A percentile compares a stretch with the other conserved stretches of the same genome.
These are phyloP conservation scores for Parthenolecanium corni DNA, from an alignment of 2,888 invertebrate genomes.

Conservation along the genomic window DNA sequence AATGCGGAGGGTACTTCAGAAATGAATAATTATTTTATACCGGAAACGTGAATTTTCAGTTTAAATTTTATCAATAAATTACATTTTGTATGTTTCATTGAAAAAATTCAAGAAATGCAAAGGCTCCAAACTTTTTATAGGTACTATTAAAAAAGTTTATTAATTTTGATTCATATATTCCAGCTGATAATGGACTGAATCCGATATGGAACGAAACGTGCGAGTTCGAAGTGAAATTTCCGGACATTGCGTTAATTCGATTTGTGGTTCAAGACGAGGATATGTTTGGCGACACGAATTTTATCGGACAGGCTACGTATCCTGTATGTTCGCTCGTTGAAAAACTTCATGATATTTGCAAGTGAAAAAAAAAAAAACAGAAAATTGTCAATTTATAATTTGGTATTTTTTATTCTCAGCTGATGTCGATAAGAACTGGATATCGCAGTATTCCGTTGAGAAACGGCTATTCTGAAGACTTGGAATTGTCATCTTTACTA, in stretches of 20 bases:
- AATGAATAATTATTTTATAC: no score
- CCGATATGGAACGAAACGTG: slow-evolving; percentile 82
- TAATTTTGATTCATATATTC: slow-evolving; percentile 18
- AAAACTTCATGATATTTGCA: not conserved
- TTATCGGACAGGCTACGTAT: slow-evolving; percentile 90
- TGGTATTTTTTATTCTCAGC: slow-evolving; percentile 38
- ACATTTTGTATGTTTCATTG: no score
- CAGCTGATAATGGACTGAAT: slow-evolving; percentile 86
- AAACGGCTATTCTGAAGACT: slow-evolving; percentile 82
- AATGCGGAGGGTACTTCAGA: no score
- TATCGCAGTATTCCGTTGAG: slow-evolving; percentile 82
- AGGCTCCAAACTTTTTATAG: not conserved
- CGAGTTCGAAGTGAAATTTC: slow-evolving; percentile 69
- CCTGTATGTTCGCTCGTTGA: slow-evolving; percentile 49
- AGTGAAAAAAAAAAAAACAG: not conserved
- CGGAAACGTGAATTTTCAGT: no score
- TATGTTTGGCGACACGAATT: slow-evolving; percentile 92
- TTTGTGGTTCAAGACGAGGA: slow-evolving; percentile 92
- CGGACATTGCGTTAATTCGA: slow-evolving; percentile 69
- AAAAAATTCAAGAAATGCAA: no score
- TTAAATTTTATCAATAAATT: no score
- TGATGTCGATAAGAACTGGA: slow-evolving; percentile 66
- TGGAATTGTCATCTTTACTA: slow-evolving; percentile 80
- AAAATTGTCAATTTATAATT: not conserved
- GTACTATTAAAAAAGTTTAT: not conserved